Evolutionary conservation across 2,888 invertebrate species (phyloP).

Genomic region (Xestia ashworthii): DNA sequence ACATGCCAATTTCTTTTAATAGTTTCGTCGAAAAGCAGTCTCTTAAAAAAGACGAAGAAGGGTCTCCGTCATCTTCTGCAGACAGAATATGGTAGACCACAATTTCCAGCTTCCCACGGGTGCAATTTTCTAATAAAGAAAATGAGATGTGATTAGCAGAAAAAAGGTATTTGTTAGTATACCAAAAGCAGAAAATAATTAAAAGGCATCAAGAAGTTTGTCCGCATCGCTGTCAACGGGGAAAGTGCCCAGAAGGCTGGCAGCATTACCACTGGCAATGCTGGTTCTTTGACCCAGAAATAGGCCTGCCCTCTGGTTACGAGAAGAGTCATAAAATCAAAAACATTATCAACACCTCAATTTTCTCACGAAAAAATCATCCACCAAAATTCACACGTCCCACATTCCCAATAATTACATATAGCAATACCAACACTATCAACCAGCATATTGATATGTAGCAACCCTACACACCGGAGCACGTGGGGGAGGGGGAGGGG

Average conservation of each 20-base stretch:
- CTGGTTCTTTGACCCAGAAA: no score
- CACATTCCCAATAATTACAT: conserved; percentile 17
- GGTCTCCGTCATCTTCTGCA: not conserved
- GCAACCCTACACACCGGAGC: conserved; percentile 38
- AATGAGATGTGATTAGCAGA: not conserved
- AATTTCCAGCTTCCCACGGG: not conserved
- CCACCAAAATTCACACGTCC: not conserved
- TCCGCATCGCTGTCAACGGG: no score
- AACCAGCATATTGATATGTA: conserved; percentile 35
- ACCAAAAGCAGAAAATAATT: no score
- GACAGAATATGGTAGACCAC: not conserved
- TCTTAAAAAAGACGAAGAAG: not conserved
- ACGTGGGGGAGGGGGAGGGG: conserved; percentile 21
- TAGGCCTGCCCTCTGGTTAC: no score
- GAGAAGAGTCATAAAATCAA: no score
- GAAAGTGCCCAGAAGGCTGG: no score
- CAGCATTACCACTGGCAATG: no score
- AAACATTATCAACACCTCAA: no score
- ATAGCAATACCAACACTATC: conserved; percentile 33
- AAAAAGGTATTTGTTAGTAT: not conserved
- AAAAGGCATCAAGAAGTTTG: no score
- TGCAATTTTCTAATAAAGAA: not conserved
- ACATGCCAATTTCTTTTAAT: not conserved
- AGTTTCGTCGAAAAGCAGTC: not conserved
- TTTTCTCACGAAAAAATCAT: no score